Base-by-base conservation (phyloP, 92 coral and sea anemone species). In the Anthopleura xanthogrammica region DNA sequence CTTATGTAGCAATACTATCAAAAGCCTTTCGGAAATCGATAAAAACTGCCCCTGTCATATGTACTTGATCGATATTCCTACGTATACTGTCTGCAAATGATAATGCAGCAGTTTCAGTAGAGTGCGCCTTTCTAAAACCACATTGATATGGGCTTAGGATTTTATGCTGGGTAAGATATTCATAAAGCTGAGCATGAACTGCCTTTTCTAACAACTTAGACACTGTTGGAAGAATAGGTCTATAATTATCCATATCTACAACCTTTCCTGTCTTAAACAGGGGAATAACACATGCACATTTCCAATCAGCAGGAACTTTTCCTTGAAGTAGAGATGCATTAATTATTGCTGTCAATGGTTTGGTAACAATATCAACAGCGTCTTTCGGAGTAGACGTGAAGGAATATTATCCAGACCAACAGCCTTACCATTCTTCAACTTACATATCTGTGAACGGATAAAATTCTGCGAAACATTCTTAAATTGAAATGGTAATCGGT, bases 1-100 rank as follows among this genome's bases (percentile, higher is more conserved):
- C 84, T 79, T 68, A 76, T 71, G 54, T 76, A 85, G 66, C 40
- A 85, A 83, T 75, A 22, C 74, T 81, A 41, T 86, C 82, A 86
- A 87, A 82, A 86, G 54, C 54, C 54, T 50, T 50, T 5, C 54
- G 54, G 1, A 50, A 60, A 62, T 74, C 80, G 40, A 73, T 60
- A 24, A 86, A 86, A 5, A 80, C 83, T 23, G 79, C 85, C 14
- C 75, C 71, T 23, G 78, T 85, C 66, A 86, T 70, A 72, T 1
- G 17, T 57, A 77, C 82, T 46, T 55, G 78, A 70, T 81, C 85
- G 62, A 81, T 56, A 70, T 81, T 81, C 17, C 55, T 8, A n/a
- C 86, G 65, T 71, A 71, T 82, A 5, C 80, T 60, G 22, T 60
- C 65, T 11, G 22, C 65, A 60, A 60, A 60, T 6, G 65, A 60